Base-by-base conservation (phyloP, 2,888 invertebrate species). In the Acholoe squamosa region DNA sequence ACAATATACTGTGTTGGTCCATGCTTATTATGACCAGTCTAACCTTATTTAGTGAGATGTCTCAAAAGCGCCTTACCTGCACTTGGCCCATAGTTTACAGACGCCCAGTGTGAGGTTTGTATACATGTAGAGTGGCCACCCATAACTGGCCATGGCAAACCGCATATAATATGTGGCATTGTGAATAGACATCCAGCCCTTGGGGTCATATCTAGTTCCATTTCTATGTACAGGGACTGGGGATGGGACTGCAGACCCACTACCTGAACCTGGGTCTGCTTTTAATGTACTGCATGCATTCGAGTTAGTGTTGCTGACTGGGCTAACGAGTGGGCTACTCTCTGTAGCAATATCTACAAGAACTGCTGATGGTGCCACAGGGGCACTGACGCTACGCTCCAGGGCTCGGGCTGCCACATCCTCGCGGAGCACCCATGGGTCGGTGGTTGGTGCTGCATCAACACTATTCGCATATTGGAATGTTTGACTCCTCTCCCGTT, bases 111-210 rank as follows among this genome's bases (percentile, higher is more conserved):
- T 97, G 92, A 97, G 97, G 94, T 98, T 97, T 54, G 97, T 96
- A 95, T 98, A 98, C 94, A 98, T 96, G 91, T 98, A 98, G 94
- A 98, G 97, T 0, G 98, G 97, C 98, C 98, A 98, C 0, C 98
- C 98, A 95, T 98, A 98, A 12, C 98, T 97, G 7, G 98, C 98
- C 95, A 98, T 97, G 0, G 98, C 98, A 93, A 98, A 97, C 94
- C 97, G 97, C 94, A 98, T 96, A 95, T 97, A 98, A 95, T 98
- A 97, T 90, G 97, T 95, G 0, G 98, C 98, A 93, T 97, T 97
- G 89, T 97, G 97, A 92, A 98, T 95, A 93, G 97, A 97, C 98
- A 98, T 98, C 98, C 98, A 98, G 19, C 91, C 92, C 89, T 93
- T 93, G 5, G 90, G 90, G 12, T 84, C 54, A 16, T 19, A 25